phyloP scores from a whole-genome alignment of 2,888 invertebrate species.

The Phaonia tiefii region DNA sequence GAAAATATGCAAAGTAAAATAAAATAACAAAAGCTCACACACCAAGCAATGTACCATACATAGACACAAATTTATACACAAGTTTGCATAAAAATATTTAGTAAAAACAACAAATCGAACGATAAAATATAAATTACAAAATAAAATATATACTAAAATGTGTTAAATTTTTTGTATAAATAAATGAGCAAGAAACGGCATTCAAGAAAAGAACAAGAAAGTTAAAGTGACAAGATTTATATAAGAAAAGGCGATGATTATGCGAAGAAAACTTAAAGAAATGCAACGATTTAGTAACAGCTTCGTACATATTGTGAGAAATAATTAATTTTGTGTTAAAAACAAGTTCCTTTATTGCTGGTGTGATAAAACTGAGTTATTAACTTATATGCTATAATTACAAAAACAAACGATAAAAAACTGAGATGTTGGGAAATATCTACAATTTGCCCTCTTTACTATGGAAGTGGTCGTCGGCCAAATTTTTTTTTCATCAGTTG shows the following conservation, averaged over 20 bases:
- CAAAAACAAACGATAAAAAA: constrained; percentile 19
- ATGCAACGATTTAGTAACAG: too few species aligned
- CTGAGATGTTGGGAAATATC: not conserved
- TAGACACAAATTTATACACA: constrained; percentile 56
- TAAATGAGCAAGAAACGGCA: too few species aligned
- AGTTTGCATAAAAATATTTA: constrained; percentile 62
- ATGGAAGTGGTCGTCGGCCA: constrained; percentile 16
- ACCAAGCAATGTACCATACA: constrained; percentile 37
- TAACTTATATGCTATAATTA: not conserved
- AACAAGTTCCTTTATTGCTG: too few species aligned
- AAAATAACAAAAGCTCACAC: constrained; percentile 7
- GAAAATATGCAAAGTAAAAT: constrained; percentile 5
- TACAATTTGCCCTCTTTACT: not conserved
- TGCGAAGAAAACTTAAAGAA: too few species aligned
- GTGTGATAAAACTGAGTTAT: too few species aligned
- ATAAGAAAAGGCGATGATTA: too few species aligned
- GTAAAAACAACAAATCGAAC: constrained; percentile 44
- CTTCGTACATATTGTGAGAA: too few species aligned
- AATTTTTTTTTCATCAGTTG: not conserved
- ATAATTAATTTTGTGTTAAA: too few species aligned
- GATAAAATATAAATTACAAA: constrained; percentile 6
- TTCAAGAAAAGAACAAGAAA: too few species aligned
- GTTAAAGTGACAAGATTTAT: too few species aligned
- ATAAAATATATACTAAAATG: too few species aligned
- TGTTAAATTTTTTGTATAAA: too few species aligned